A percentile compares a stretch with the other conserved stretches of the same genome.
Evolutionary conservation across 30 jellyfish, hydroid and myxozoan species (phyloP).

Genomic region (Nemopilema nomurai): DNA sequence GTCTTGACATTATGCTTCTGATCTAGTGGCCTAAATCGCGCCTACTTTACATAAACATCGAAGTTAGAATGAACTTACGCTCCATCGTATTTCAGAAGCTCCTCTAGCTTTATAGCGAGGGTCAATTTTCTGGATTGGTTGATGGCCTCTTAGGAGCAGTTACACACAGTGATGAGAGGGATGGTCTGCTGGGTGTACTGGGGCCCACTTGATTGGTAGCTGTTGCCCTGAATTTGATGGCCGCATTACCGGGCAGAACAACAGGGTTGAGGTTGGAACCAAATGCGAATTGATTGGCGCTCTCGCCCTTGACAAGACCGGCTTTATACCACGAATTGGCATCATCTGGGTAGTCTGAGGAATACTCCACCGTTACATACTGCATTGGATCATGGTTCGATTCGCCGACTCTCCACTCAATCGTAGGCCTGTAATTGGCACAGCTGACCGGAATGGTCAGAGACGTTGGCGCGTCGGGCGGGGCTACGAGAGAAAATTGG

Average conservation of each 20-base stretch:
- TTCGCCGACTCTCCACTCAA: conserved; percentile 79
- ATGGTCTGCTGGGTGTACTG: conserved; percentile 66
- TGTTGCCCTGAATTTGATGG: conserved; percentile 63
- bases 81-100: conserved; percentile 50
- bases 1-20: no score
- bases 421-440: conserved; percentile 25
- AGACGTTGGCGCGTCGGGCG: conserved; percentile 89
- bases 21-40: no score
- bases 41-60: neutral
- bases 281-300: conserved; percentile 52
- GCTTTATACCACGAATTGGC: conserved; percentile 60
- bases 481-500: conserved; percentile 43
- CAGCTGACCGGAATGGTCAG: conserved; percentile 36
- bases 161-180: conserved; percentile 45
- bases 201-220: conserved; percentile 67
- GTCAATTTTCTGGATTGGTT: conserved; percentile 73
- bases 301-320: conserved; percentile 31
- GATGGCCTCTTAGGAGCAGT: conserved; percentile 81
- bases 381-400: conserved; percentile 58
- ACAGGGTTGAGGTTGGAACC: conserved; percentile 38
- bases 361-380: conserved; percentile 42
- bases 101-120: conserved; percentile 16
- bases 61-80: conserved; percentile 37
- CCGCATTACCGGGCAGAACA: conserved; percentile 67
- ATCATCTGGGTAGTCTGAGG: conserved; percentile 62